A percentile compares a stretch with the other conserved stretches of the same genome.
phyloP scores from a whole-genome alignment of 2,113 vertebrate genomes.

The Gobio gobio region DNA sequence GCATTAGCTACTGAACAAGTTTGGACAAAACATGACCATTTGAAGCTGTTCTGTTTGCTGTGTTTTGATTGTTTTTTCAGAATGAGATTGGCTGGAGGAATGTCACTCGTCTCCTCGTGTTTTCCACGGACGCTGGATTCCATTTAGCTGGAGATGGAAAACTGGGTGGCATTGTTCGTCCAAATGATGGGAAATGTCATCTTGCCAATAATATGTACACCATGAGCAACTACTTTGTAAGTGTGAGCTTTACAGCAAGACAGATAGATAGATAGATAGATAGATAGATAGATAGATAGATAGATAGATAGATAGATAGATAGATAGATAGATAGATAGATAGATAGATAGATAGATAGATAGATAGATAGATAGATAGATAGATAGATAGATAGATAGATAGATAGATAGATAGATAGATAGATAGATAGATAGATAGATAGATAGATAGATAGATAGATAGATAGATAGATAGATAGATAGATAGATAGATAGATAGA shows the following conservation, averaged over 20 bases:
- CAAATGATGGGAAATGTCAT: slow-evolving; percentile 95
- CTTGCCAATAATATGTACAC: slow-evolving; percentile 90
- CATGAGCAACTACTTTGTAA: slow-evolving; percentile 96
- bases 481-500: too few species aligned
- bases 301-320: not conserved
- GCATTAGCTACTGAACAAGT: not conserved
- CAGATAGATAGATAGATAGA: not conserved
- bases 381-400: too few species aligned
- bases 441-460: too few species aligned
- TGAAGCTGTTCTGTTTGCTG: not conserved
- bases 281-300: not conserved
- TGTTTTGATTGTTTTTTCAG: slow-evolving; percentile 6
- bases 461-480: too few species aligned
- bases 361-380: too few species aligned
- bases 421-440: too few species aligned
- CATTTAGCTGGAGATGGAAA: slow-evolving; percentile 98
- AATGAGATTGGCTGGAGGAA: slow-evolving; percentile 93
- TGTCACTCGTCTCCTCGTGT: slow-evolving; percentile 92
- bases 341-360: too few species aligned
- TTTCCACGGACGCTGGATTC: slow-evolving; percentile 96
- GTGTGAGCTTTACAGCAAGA: slow-evolving; percentile 58
- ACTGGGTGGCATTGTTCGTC: slow-evolving; percentile 93
- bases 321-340: too few species aligned
- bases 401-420: too few species aligned
- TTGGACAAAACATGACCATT: not conserved